Percentiles rank a stretch among this genome's conserved stretches.
Conservation (phyloP, 2,113 vertebrate species). For the Crypturellus undulatus region DNA sequence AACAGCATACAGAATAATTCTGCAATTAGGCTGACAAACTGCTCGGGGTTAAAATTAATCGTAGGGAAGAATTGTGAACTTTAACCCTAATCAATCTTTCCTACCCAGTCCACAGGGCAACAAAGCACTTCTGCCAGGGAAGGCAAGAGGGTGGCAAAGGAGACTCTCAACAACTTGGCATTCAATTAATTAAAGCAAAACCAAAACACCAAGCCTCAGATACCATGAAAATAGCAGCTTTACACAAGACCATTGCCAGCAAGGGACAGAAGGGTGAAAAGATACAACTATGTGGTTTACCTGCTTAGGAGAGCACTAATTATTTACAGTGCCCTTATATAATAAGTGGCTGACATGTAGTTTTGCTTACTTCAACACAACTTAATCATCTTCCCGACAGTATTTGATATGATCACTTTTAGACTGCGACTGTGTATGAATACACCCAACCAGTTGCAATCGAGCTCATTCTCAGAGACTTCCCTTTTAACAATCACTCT, state of each 20-base stretch:
- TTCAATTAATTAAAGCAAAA: background rate
- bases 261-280: background rate
- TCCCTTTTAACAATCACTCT: background rate
- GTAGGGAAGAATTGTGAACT: background rate
- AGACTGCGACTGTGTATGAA: background rate
- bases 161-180: background rate
- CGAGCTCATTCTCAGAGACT: background rate
- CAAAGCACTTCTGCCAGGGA: background rate
- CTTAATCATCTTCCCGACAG: background rate
- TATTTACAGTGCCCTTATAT: background rate
- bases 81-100: background rate
- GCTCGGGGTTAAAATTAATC: background rate
- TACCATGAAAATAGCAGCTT: background rate
- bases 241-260: background rate
- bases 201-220: fast-evolving
- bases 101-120: background rate
- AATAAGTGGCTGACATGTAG: background rate
- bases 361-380: background rate
- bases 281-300: fast-evolving
- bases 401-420: background rate
- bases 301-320: background rate
- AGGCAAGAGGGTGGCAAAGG: background rate
- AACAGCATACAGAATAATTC: background rate
- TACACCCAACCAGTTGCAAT: background rate
- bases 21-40: background rate